A percentile compares a stretch with the other conserved stretches of the same genome.
phyloP scores from a whole-genome alignment of 2,113 vertebrate genomes.

The Chamaetylas fuelleborni region DNA sequence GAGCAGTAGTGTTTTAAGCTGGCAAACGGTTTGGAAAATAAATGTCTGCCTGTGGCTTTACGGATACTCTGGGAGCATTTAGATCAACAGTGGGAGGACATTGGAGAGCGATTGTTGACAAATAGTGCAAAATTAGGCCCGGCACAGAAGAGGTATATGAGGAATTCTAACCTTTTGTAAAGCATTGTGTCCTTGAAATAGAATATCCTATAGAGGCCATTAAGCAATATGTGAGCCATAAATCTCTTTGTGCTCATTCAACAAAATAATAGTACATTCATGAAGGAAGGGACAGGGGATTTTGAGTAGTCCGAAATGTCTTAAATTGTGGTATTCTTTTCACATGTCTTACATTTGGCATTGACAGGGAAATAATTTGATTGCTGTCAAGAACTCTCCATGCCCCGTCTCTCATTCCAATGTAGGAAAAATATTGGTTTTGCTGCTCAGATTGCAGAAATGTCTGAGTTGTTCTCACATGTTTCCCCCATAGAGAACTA shows the following conservation, averaged over 20 bases:
- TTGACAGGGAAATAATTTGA: not conserved
- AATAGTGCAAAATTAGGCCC: conserved; percentile 8
- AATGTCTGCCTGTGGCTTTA: not conserved
- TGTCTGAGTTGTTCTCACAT: not conserved
- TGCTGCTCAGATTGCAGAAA: not conserved
- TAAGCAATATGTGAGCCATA: not conserved
- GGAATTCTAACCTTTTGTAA: conserved; percentile 1
- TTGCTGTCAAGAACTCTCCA: not conserved
- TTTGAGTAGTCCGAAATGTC: not conserved
- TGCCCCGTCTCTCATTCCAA: not conserved
- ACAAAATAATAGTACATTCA: not conserved
- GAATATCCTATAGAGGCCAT: not conserved
- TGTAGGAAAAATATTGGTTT: not conserved
- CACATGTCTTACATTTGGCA: not conserved
- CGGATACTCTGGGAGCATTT: not conserved
- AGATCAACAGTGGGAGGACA: not conserved
- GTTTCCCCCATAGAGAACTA: not conserved
- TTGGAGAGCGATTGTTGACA: not conserved
- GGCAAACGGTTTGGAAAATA: not conserved
- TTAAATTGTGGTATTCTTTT: not conserved
- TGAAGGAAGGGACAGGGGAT: not conserved
- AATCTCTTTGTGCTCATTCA: conserved; percentile 4
- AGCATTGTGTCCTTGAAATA: not conserved
- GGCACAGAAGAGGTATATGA: not conserved
- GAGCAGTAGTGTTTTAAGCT: not conserved